Evolutionary conservation across 2,797 vertebrate genomes (phyloP), one percentile per base, ranked within the genome.

Genomic region (Pseudochirops cupreus): DNA sequence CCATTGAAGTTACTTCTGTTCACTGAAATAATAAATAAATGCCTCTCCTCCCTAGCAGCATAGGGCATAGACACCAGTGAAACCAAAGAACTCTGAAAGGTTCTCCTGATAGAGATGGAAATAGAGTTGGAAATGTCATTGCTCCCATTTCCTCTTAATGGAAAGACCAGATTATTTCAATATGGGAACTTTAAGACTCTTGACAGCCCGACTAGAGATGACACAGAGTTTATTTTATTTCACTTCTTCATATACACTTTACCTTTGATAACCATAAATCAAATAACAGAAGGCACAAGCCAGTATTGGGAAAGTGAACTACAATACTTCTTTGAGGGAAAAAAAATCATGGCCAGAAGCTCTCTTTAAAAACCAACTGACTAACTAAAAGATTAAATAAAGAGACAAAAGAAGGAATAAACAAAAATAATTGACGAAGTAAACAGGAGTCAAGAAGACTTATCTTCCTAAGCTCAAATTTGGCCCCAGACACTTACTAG

Each of bases 151-250:
- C 87, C 50, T 31, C 94, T 89, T 94, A 96, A 39, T 0, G 33
- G 94, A 97, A 97, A 96, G 91, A 50, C 46, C 91, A 29, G 5
- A 7, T 93, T 94, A 94, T 92, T 97, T 96, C 92, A 56, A 21
- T 74, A 93, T 0, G 67, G 26, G 55, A 94, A 92, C 62, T 46
- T 92, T 94, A 95, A 92, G 58, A 3, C 9, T 91, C 24, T 91
- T 94, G 29, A 94, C 18, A 96, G 57, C 55, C 10, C 91, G 67
- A 90, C 54, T 58, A 13, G 31, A 90, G 21, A 89, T 10, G 67
- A 92, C 46, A 13, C 29, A 55, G 59, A 53, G 90, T 55, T 96
- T 97, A 95, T 95, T 94, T 90, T 58, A 82, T 56, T 74, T 0
- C 46, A 28, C 39, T 50, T 87, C 21, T 87, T 26, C 62, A 14